Evolutionary conservation across 1,140 invertebrate species (phyloP).

Genomic region (Ganaspis sp.): DNA sequence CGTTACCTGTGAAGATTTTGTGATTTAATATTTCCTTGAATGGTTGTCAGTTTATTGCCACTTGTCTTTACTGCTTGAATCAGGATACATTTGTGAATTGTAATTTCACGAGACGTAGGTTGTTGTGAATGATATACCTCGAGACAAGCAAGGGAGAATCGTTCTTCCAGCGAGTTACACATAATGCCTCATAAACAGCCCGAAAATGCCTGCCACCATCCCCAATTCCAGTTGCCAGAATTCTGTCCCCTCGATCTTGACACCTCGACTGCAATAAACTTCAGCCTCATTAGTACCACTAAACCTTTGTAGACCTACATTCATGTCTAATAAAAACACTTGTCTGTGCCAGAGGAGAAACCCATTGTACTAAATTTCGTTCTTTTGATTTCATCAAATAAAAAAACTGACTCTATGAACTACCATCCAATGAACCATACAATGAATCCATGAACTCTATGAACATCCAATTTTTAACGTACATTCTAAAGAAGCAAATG

Average conservation of each 20-base stretch:
- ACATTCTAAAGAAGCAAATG: no score
- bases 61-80: conserved; percentile 35
- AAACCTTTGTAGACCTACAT: not conserved
- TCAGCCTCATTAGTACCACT: conserved; percentile 64
- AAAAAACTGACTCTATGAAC: no score
- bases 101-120: conserved; percentile 64
- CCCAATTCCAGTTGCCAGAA: conserved; percentile 64
- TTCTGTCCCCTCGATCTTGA: conserved; percentile 58
- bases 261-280: conserved; percentile 71
- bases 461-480: no score
- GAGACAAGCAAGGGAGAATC: conserved; percentile 65
- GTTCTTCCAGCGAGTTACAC: conserved; percentile 75
- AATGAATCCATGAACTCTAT: no score
- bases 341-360: no score
- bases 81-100: conserved; percentile 60
- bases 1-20: not conserved
- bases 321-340: not conserved
- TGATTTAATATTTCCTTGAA: not conserved
- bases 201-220: conserved; percentile 71
- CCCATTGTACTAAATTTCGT: no score
- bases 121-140: conserved; percentile 64
- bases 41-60: not conserved
- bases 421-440: no score
- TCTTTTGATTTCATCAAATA: no score
- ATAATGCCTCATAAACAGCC: conserved; percentile 77